Evolutionary conservation across 1,140 invertebrate genomes (phyloP).

Genomic region (Caenorhabditis remanei): DNA sequence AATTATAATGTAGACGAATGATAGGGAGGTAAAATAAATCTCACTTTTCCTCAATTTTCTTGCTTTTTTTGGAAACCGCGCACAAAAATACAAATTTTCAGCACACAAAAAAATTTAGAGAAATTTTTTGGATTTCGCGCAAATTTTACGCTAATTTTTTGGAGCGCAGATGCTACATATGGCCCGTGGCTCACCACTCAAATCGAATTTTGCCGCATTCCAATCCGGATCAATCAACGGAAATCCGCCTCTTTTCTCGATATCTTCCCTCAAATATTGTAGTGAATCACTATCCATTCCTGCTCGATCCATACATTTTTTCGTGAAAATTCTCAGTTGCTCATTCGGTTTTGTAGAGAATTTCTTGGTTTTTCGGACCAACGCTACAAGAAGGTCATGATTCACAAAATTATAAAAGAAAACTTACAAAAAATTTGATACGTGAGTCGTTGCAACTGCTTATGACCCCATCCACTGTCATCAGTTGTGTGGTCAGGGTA

Average conservation of each 20-base stretch:
- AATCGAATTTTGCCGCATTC: constrained; percentile 39
- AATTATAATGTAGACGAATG: too few species aligned
- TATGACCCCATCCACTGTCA: not conserved
- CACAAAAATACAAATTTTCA: too few species aligned
- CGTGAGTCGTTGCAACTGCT: not conserved
- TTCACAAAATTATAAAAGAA: not conserved
- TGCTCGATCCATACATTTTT: not conserved
- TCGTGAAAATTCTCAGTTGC: not conserved
- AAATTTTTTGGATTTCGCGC: not conserved
- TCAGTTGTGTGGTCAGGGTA: not conserved
- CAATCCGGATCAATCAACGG: constrained; percentile 23
- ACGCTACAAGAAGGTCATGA: not conserved
- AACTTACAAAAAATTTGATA: constrained; percentile 24
- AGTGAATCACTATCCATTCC: not conserved
- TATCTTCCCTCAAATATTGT: not conserved
- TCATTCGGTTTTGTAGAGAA: not conserved
- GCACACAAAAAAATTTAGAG: not conserved
- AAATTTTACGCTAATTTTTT: not conserved
- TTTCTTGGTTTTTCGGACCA: not conserved
- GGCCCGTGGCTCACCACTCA: not conserved
- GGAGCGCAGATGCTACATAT: too few species aligned
- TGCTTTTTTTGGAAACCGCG: too few species aligned
- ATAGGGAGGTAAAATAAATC: too few species aligned
- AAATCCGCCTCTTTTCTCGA: constrained; percentile 15
- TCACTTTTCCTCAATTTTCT: too few species aligned